phyloP scores from a whole-genome alignment of 2,113 vertebrate species.

The Bubo scandiacus region DNA sequence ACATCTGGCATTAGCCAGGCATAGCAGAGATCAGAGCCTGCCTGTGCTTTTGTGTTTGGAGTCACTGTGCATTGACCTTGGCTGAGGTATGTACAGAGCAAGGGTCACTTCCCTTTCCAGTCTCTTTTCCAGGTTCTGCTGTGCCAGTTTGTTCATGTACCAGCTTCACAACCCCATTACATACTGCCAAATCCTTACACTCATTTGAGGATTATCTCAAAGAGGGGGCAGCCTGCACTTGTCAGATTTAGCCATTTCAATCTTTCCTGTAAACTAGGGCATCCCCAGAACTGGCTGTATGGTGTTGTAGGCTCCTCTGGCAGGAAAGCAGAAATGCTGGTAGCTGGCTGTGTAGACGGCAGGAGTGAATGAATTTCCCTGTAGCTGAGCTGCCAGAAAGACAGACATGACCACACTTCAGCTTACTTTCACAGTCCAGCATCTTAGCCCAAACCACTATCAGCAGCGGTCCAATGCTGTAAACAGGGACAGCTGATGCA shows the following conservation, averaged over 20 bases:
- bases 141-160: accelerated
- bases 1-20: not conserved
- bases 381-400: not conserved
- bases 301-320: not conserved
- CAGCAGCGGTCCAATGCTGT: not conserved
- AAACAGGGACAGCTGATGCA: not conserved
- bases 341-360: not conserved
- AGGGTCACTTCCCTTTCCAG: not conserved
- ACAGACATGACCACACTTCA: not conserved
- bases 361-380: not conserved
- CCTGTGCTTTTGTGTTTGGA: not conserved
- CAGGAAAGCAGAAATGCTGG: not conserved
- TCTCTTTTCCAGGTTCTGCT: not conserved
- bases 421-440: not conserved
- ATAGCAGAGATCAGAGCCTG: not conserved
- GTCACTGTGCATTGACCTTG: not conserved
- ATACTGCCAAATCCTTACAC: not conserved
- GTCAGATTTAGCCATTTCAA: not conserved
- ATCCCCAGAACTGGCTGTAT: not conserved
- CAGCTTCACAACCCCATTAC: not conserved
- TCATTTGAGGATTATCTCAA: not conserved
- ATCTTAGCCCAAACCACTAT: not conserved
- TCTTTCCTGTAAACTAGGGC: not conserved
- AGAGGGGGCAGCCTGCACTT: not conserved
- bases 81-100: not conserved